Percentiles rank a stretch among this genome's conserved stretches.
Evolutionary conservation across 2,797 vertebrate species (phyloP).

Genomic region (Paramormyrops hopkinsi): DNA sequence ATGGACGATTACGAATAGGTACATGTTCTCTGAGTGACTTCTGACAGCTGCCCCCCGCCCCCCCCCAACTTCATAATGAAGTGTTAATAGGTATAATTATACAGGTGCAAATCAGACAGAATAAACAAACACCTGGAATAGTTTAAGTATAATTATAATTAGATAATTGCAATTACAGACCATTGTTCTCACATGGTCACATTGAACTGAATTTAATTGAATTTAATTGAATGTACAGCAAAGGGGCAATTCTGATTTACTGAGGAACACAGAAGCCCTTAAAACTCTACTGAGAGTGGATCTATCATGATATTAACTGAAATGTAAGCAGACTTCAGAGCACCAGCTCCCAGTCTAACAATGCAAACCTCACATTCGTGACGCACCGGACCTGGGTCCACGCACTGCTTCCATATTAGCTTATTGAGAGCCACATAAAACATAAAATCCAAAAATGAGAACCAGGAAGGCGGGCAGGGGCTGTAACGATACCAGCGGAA

Average conservation of each 20-base stretch:
- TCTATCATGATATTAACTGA: not conserved
- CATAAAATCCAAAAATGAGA: not conserved
- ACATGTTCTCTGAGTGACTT: not conserved
- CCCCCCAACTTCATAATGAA: slow-evolving; percentile 28
- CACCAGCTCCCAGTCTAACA: not conserved
- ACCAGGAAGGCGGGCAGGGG: not conserved
- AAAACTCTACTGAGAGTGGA: not conserved
- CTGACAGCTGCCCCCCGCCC: slow-evolving; percentile 6
- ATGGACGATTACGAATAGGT: no score
- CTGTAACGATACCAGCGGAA: not conserved
- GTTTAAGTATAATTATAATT: not conserved
- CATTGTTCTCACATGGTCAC: not conserved
- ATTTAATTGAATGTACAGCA: not conserved
- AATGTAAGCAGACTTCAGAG: not conserved
- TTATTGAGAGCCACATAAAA: not conserved
- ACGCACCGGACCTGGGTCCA: not conserved
- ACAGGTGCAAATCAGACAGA: not conserved
- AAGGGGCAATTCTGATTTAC: not conserved
- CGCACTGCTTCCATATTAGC: not conserved
- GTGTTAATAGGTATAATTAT: not conserved
- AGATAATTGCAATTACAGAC: not conserved
- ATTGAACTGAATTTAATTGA: not conserved
- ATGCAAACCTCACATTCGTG: not conserved
- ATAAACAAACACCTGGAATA: not conserved
- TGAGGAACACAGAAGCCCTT: not conserved